These are phyloP conservation scores for Drosophila colorata DNA, from an alignment of 2,888 invertebrate genomes.

Conservation along the genomic window DNA sequence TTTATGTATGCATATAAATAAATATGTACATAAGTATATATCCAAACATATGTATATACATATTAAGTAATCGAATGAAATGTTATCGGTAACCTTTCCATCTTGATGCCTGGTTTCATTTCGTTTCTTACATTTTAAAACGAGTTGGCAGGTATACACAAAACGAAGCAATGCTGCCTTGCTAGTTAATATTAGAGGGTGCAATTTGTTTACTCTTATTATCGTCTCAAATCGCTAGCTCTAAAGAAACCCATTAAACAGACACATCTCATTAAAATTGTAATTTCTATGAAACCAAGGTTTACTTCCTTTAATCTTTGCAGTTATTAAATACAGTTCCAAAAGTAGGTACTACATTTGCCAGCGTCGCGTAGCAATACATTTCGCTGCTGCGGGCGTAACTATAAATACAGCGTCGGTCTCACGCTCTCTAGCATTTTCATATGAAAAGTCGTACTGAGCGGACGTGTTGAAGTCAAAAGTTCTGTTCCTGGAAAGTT, in stretches of 20 bases:
- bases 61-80: too few relatives aligned
- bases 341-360: slow-evolving; percentile 36
- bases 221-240: slow-evolving; percentile 19
- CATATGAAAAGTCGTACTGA: slow-evolving; percentile 37
- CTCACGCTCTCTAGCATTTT: slow-evolving; percentile 33
- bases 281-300: not conserved
- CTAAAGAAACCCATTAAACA: not conserved
- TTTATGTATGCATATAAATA: too few relatives aligned
- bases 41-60: too few relatives aligned
- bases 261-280: not conserved
- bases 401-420: slow-evolving; percentile 45
- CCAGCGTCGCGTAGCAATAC: slow-evolving; percentile 43
- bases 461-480: slow-evolving; percentile 12
- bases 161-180: slow-evolving; percentile 6
- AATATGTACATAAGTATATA: too few relatives aligned
- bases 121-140: not conserved
- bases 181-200: slow-evolving; percentile 19
- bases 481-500: slow-evolving; percentile 43
- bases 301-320: not conserved
- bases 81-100: slow-evolving; percentile 7
- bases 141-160: slow-evolving; percentile 39
- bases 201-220: slow-evolving; percentile 18
- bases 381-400: slow-evolving; percentile 20
- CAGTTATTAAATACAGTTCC: slow-evolving; percentile 7
- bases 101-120: not conserved